Base-by-base conservation (phyloP, 1,140 invertebrate species). In the Drosophila carrolli region DNA sequence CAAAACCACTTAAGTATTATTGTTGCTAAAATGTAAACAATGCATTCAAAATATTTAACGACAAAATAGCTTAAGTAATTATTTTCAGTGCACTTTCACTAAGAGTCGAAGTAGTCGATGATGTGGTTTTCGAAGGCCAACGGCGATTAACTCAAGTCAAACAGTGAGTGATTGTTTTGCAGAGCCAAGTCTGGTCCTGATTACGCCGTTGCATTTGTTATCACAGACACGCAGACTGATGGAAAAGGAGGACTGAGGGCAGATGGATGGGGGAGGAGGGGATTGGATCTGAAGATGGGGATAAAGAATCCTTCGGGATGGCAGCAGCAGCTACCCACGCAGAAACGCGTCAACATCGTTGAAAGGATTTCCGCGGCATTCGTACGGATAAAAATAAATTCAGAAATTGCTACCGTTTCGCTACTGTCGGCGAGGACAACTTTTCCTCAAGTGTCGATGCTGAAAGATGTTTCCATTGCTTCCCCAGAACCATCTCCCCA, bases 101-200 rank as follows among this genome's bases (percentile, higher is more conserved):
- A 38, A n/a, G 57, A 63, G 57, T 58, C 58, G 59, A 74, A 81
- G 68, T 70, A 47, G 47, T 76, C 82, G 50, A 75, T 71, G 68
- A 76, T 72, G 48, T 75, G 73, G 55, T 55, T 76, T 53, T 55
- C 75, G 65, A 80, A 61, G 80, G 81, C 84, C 80, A 81, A 78
- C 84, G 84, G 84, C 84, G 84, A 88, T 88, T 88, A 88, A 84
- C 85, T 88, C 63, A 74, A 89, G 84, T 68, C 84, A 89, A 89
- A 89, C 84, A 88, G 79, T 88, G 84, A 89, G 74, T 88, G 84
- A 88, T 88, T 88, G 84, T 88, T 88, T 88, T 81, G 84, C 84
- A 83, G 66, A 66, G 53, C 54, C 73, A 77, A 65, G 84, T 86
- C 81, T 85, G 78, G 37, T 50, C 50, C 79, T 88, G 82, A 88